phyloP scores from a whole-genome alignment of 2,797 vertebrate species.

The Microctenopoma steveboyesi region DNA sequence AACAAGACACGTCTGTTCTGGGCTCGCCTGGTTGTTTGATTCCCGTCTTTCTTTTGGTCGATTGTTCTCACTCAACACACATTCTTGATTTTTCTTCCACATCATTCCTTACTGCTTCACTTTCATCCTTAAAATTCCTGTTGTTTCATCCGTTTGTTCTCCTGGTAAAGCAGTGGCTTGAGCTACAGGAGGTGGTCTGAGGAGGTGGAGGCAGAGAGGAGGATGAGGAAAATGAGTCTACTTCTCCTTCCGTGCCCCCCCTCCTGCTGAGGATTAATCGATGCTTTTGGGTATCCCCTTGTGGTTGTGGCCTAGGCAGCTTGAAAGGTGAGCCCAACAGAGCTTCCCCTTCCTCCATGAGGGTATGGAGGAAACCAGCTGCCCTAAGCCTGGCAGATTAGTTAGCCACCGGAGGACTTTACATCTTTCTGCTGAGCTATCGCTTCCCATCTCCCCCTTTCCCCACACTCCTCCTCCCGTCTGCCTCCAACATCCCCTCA shows the following conservation, averaged over 20 bases:
- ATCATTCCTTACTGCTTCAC: slow-evolving; percentile 28
- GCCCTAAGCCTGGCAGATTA: slow-evolving; percentile 72
- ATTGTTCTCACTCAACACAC: slow-evolving; percentile 54
- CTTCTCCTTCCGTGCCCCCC: not conserved
- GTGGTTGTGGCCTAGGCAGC: slow-evolving; percentile 49
- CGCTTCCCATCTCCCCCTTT: slow-evolving; percentile 58
- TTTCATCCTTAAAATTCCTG: slow-evolving; percentile 23
- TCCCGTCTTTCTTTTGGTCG: slow-evolving; percentile 50
- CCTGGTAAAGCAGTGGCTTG: slow-evolving; percentile 52
- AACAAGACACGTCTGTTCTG: slow-evolving; percentile 62
- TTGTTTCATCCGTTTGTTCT: slow-evolving; percentile 11
- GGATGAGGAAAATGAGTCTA: not conserved
- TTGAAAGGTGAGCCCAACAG: slow-evolving; percentile 50
- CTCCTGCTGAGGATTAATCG: slow-evolving; percentile 56
- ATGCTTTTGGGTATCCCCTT: slow-evolving; percentile 69
- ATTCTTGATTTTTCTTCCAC: slow-evolving; percentile 32
- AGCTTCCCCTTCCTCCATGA: slow-evolving; percentile 43
- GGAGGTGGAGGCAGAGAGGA: slow-evolving; percentile 15
- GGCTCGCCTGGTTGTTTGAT: slow-evolving; percentile 57
- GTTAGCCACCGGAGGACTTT: slow-evolving; percentile 61
- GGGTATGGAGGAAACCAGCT: slow-evolving; percentile 43
- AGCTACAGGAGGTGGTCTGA: slow-evolving; percentile 29
- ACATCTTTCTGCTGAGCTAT: slow-evolving; percentile 74
- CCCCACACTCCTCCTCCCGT: slow-evolving; percentile 28
- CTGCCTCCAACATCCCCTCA: slow-evolving; percentile 44